Evolutionary conservation across 2,113 vertebrate species (phyloP).

Genomic region (Fregata magnificens): DNA sequence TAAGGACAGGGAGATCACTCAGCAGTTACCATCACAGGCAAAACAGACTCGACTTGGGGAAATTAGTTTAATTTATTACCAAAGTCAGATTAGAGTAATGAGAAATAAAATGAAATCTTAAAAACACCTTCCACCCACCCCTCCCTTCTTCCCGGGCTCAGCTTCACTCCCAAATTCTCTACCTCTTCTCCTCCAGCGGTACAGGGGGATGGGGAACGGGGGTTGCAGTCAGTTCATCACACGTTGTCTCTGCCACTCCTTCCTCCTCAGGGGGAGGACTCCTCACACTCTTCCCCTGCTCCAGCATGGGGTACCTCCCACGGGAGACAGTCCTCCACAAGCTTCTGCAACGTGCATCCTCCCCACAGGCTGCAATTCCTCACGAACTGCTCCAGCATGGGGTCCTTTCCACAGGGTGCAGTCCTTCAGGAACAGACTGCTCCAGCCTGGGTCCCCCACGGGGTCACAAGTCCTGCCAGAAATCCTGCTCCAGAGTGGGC

Average conservation of each 20-base stretch:
- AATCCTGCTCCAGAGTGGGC: too few relatives aligned
- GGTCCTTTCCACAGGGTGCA: too few relatives aligned
- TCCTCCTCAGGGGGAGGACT: too few relatives aligned
- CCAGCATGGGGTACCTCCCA: too few relatives aligned
- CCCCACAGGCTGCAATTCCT: too few relatives aligned
- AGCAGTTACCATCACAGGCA: background rate
- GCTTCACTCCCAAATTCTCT: background rate
- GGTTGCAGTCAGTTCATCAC: background rate
- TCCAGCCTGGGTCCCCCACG: too few relatives aligned
- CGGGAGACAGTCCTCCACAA: too few relatives aligned
- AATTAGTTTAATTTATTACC: background rate
- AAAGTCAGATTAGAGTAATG: background rate
- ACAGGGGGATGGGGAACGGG: background rate
- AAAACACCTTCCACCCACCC: background rate
- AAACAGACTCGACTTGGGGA: background rate
- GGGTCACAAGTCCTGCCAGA: too few relatives aligned
- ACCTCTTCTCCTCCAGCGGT: background rate
- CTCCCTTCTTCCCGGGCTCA: background rate
- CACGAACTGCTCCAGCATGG: background rate
- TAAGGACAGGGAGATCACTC: background rate
- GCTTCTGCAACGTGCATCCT: too few relatives aligned
- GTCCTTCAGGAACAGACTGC: too few relatives aligned
- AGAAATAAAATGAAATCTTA: background rate
- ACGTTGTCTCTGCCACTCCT: too few relatives aligned
- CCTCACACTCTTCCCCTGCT: too few relatives aligned